phyloP scores from a whole-genome alignment of 2,113 vertebrate species.

The Ammospiza nelsoni region DNA sequence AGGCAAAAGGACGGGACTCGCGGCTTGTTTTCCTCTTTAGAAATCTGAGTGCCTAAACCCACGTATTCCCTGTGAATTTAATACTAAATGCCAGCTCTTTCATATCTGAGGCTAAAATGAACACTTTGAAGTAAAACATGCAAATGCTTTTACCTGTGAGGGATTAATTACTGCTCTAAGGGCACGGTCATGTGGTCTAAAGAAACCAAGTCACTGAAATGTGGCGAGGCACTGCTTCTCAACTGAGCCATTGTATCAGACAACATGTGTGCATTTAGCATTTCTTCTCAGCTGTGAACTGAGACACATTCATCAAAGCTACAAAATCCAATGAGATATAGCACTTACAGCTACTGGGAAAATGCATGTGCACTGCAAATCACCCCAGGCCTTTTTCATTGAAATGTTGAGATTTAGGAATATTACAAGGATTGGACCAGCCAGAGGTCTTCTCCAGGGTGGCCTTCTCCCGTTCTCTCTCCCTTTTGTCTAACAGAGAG shows the following conservation, averaged over 20 bases:
- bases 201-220: neutral
- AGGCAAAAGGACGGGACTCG: neutral
- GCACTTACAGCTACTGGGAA: neutral
- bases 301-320: neutral
- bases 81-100: neutral
- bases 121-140: neutral
- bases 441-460: neutral
- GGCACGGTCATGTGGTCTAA: neutral
- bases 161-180: neutral
- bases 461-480: neutral
- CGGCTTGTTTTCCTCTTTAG: neutral
- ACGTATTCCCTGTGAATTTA: neutral
- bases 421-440: neutral
- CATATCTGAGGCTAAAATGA: neutral
- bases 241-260: neutral
- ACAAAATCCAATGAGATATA: neutral
- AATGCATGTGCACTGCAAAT: neutral
- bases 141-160: conserved; percentile 18
- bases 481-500: neutral
- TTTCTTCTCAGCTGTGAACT: neutral
- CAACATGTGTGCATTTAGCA: neutral
- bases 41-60: conserved; percentile 6
- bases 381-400: neutral
- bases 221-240: neutral
- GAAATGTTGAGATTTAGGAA: neutral